phyloP scores from a whole-genome alignment of 2,888 invertebrate genomes.

The Diachrysia chrysitis region DNA sequence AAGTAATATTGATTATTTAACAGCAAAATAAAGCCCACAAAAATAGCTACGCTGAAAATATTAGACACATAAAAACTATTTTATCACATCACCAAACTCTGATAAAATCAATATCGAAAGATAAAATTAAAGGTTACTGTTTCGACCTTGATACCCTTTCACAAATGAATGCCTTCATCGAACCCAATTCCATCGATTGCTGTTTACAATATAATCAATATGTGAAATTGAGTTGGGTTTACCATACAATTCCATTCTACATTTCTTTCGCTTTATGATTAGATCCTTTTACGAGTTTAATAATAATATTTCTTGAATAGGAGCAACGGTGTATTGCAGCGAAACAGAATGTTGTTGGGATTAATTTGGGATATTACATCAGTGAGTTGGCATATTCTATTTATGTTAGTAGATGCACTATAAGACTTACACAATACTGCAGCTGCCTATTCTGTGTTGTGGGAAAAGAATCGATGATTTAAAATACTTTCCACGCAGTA shows the following conservation, averaged over 20 bases:
- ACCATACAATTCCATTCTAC: neutral
- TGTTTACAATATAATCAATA: constrained; percentile 8
- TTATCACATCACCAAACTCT: constrained; percentile 21
- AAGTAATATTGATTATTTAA: too few species aligned
- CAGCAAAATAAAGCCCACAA: too few species aligned
- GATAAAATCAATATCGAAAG: constrained; percentile 36
- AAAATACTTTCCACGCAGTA: too few species aligned
- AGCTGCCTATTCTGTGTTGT: too few species aligned
- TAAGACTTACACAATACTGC: too few species aligned
- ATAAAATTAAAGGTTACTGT: constrained; percentile 22
- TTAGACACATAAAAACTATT: neutral
- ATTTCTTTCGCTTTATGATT: neutral
- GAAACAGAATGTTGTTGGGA: neutral
- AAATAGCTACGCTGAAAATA: constrained; percentile 24
- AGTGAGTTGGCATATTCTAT: neutral
- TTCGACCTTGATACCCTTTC: constrained; percentile 18
- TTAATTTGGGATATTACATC: neutral
- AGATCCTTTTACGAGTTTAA: neutral
- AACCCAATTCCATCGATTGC: constrained; percentile 1
- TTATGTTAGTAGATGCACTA: neutral
- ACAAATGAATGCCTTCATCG: neutral
- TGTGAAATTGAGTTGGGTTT: constrained; percentile 6
- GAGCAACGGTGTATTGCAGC: neutral
- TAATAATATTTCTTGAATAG: neutral
- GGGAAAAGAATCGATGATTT: too few species aligned